Evolutionary conservation across 2,797 vertebrate species (phyloP), one percentile per base, ranked within the genome.

Genomic region (Podarcis siculus): DNA sequence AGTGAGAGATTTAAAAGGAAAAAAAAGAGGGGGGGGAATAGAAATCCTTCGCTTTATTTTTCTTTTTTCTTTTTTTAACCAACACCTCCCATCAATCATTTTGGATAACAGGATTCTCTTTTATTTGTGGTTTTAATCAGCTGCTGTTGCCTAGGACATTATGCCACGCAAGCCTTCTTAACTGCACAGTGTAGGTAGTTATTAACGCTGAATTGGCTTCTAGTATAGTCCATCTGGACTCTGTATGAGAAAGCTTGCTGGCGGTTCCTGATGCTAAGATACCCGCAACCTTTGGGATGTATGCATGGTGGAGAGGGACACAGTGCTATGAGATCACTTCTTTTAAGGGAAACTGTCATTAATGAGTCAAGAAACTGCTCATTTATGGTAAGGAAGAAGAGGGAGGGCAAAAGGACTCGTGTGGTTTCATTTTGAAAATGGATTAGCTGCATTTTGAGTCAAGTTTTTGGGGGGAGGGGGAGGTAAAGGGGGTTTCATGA

Each of bases 141-240:
- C 96, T 96, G 96, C 96, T 97, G 95, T 97, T 97, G 97, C 96
- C 96, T 97, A 96, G 96, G 96, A 96, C 96, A 97, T 97, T 97
- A 96, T 98, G 96, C 97, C 96, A 96, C 95, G 96, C 97, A 97
- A 96, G 95, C 96, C 96, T 97, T 97, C 94, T 96, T 95, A 97
- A 97, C 97, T 97, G 97, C 96, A 96, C 96, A 96, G 97, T 98
- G 97, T 97, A 97, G 98, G 98, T 97, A 98, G 97, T 98, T 97
- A 97, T 98, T 98, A 98, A 98, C 97, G 97, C 97, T 98, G 97
- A 98, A 97, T 97, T 98, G 98, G 98, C 98, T 98, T 98, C 98
- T 97, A 97, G 97, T 98, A 97, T 98, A 97, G 97, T 97, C 97
- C 97, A 98, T 97, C 97, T 97, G 96, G 97, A 96, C 97, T 95